phyloP scores from a whole-genome alignment of 2,113 vertebrate genomes.

The Vidua chalybeata region DNA sequence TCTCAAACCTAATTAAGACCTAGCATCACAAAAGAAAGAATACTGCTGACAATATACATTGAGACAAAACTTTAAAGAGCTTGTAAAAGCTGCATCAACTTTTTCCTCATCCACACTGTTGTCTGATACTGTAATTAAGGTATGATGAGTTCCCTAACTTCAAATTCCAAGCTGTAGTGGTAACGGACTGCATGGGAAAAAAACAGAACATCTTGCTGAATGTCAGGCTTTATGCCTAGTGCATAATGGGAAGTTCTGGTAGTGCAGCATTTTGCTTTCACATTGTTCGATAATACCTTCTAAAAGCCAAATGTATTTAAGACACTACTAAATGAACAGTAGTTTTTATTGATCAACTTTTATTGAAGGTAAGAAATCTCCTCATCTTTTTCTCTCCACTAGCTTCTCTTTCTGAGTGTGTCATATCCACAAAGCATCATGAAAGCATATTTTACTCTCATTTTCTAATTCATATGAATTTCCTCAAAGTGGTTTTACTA shows the following conservation, averaged over 20 bases:
- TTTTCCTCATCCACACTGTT: background rate
- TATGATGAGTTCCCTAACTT: background rate
- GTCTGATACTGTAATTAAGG: background rate
- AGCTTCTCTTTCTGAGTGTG: background rate
- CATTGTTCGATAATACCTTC: background rate
- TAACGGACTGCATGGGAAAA: background rate
- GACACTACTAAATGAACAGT: background rate
- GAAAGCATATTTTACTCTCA: background rate
- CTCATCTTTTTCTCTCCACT: background rate
- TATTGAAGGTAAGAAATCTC: background rate
- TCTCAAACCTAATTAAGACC: background rate
- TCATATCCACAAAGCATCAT: background rate
- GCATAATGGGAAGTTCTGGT: background rate
- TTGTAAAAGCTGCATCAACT: background rate
- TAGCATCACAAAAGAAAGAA: background rate
- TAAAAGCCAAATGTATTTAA: background rate
- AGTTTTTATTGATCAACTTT: background rate
- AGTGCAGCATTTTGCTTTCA: background rate
- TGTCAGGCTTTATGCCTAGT: background rate
- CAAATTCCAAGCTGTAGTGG: background rate
- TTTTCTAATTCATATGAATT: background rate
- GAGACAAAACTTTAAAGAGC: conserved; percentile 37
- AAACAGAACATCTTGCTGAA: background rate
- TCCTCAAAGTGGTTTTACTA: background rate
- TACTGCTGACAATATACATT: background rate